Evolutionary conservation across 2,888 invertebrate species (phyloP).

Genomic region (Phlogophora meticulosa): DNA sequence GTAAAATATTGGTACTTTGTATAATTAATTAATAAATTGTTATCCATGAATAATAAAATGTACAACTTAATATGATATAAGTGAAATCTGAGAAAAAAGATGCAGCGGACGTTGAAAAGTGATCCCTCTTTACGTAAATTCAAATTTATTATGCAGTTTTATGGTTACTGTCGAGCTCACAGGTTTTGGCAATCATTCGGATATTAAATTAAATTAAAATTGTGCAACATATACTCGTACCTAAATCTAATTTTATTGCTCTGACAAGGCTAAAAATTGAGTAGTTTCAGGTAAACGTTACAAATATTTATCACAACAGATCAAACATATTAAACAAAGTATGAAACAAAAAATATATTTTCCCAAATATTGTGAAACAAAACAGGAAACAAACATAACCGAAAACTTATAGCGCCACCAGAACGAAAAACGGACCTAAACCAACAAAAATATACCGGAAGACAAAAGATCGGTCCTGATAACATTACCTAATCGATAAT

Average conservation of each 20-base stretch:
- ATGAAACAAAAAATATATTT: conserved; percentile 14
- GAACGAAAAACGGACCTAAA: conserved; percentile 84
- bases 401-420: conserved; percentile 78
- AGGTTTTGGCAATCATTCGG: conserved; percentile 26
- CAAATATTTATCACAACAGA: background rate
- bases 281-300: no score
- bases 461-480: conserved; percentile 88
- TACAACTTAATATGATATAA: conserved; percentile 55
- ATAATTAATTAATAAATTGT: conserved; percentile 66
- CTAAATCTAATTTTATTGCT: no score
- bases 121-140: conserved; percentile 43
- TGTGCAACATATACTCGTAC: background rate
- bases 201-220: background rate
- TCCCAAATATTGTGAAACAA: conserved; percentile 63
- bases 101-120: conserved; percentile 50
- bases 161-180: conserved; percentile 9
- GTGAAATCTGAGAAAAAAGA: conserved; percentile 45
- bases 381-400: conserved; percentile 77
- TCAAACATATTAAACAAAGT: conserved; percentile 6
- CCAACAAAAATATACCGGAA: conserved; percentile 89
- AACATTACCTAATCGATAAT: conserved; percentile 91
- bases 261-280: no score
- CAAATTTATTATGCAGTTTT: conserved; percentile 25
- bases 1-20: conserved; percentile 58
- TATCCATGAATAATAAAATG: conserved; percentile 57